phyloP scores from a whole-genome alignment of 2,113 vertebrate species.

The Platysteira castanea region DNA sequence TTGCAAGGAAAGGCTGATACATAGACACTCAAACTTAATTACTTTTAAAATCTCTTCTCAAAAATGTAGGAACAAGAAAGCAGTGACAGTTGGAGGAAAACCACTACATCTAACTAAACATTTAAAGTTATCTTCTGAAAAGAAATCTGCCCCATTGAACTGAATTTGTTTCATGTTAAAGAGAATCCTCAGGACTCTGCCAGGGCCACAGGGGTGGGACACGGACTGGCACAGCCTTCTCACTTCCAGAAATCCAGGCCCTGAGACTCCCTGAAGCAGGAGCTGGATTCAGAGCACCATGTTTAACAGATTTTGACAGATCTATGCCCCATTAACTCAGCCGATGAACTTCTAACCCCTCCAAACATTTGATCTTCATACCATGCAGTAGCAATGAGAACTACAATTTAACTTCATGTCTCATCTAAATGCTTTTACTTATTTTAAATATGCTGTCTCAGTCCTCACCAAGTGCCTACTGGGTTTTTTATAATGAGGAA shows the following conservation, averaged over 20 bases:
- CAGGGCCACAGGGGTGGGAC: not conserved
- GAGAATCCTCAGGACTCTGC: not conserved
- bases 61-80: slow-evolving; percentile 18
- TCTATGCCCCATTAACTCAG: not conserved
- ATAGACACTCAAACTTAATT: slow-evolving; percentile 44
- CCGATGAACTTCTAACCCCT: not conserved
- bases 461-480: not conserved
- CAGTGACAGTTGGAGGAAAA: slow-evolving; percentile 55
- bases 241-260: not conserved
- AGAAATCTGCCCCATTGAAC: slow-evolving; percentile 46
- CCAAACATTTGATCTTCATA: not conserved
- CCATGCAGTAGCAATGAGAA: not conserved
- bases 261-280: not conserved
- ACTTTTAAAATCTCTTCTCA: slow-evolving; percentile 53
- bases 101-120: not conserved
- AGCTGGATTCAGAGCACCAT: not conserved
- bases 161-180: not conserved
- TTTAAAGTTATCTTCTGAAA: slow-evolving; percentile 41
- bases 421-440: not conserved
- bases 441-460: not conserved
- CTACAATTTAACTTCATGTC: not conserved
- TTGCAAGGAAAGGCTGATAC: slow-evolving; percentile 1
- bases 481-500: not conserved
- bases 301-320: not conserved
- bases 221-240: rapidly evolving